Evolutionary conservation across 2,113 vertebrate species (phyloP).

Genomic region (Puffinus mauretanicus): DNA sequence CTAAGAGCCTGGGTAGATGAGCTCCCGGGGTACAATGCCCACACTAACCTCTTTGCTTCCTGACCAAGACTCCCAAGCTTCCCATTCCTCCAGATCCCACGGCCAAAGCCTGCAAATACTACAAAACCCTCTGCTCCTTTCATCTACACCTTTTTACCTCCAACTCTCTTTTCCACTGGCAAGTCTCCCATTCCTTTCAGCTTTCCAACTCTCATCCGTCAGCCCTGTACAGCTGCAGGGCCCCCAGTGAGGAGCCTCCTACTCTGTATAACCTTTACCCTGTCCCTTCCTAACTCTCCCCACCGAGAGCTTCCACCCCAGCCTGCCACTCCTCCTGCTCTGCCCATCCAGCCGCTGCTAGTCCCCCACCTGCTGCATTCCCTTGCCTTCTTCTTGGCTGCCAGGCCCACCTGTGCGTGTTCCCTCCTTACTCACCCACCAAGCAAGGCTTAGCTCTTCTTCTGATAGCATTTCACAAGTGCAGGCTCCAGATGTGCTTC

Average conservation of each 20-base stretch:
- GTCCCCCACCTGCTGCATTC: neutral
- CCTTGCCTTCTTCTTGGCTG: neutral
- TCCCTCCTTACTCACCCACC: neutral
- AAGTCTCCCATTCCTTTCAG: neutral
- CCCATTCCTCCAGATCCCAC: neutral
- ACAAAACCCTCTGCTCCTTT: neutral
- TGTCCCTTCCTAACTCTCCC: neutral
- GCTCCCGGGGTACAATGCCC: neutral
- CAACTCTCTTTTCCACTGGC: neutral
- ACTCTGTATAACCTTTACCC: neutral
- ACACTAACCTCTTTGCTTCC: neutral
- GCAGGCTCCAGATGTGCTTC: neutral
- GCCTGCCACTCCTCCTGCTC: neutral
- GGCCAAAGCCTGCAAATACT: neutral
- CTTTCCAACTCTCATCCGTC: neutral
- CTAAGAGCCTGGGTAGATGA: neutral
- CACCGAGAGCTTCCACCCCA: neutral
- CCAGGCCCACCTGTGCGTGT: neutral
- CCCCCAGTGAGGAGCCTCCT: neutral
- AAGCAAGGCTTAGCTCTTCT: neutral
- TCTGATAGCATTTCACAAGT: neutral
- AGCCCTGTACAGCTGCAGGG: neutral
- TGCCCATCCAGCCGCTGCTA: neutral
- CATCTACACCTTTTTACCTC: neutral
- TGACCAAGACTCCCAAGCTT: neutral